Evolutionary conservation across 2,797 vertebrate genomes (phyloP).

Genomic region (Mycteria americana): DNA sequence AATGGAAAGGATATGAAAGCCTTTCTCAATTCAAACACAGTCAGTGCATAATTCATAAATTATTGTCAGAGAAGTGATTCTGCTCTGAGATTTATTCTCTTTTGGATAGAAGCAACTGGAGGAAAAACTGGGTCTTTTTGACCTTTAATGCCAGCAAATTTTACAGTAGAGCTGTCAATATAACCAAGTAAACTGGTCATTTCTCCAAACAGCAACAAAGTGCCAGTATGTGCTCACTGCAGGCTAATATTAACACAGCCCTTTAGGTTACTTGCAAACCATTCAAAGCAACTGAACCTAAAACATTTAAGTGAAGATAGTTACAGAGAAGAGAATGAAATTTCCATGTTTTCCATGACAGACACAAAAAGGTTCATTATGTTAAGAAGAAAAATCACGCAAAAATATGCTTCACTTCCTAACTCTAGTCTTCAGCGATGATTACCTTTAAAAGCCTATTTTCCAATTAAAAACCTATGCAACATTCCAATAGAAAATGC

Average conservation of each 20-base stretch:
- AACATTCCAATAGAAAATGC: slow-evolving; percentile 77
- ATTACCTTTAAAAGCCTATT: slow-evolving; percentile 77
- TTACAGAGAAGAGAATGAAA: slow-evolving; percentile 71
- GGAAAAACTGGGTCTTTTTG: slow-evolving; percentile 87
- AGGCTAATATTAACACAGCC: slow-evolving; percentile 82
- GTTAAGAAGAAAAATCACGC: slow-evolving; percentile 73
- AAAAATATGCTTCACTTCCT: slow-evolving; percentile 62
- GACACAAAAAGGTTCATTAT: slow-evolving; percentile 85
- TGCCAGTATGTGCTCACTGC: slow-evolving; percentile 71
- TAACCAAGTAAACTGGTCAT: slow-evolving; percentile 91
- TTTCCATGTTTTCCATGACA: slow-evolving; percentile 80
- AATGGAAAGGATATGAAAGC: slow-evolving; percentile 99
- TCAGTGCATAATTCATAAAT: slow-evolving; percentile 99
- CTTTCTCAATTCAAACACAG: slow-evolving; percentile 99
- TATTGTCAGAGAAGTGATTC: slow-evolving; percentile 99
- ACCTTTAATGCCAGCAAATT: slow-evolving; percentile 93
- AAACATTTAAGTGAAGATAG: slow-evolving; percentile 66
- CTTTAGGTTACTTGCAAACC: slow-evolving; percentile 72
- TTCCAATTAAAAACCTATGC: slow-evolving; percentile 73
- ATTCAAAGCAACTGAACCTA: slow-evolving; percentile 66
- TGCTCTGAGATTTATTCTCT: slow-evolving; percentile 94
- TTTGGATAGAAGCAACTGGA: slow-evolving; percentile 83
- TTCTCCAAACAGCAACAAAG: slow-evolving; percentile 83
- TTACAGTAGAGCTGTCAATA: slow-evolving; percentile 96
- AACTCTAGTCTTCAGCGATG: slow-evolving; percentile 63